A percentile compares a stretch with the other conserved stretches of the same genome.
phyloP scores from a whole-genome alignment of 2,797 vertebrate genomes.

The Gila robusta region DNA sequence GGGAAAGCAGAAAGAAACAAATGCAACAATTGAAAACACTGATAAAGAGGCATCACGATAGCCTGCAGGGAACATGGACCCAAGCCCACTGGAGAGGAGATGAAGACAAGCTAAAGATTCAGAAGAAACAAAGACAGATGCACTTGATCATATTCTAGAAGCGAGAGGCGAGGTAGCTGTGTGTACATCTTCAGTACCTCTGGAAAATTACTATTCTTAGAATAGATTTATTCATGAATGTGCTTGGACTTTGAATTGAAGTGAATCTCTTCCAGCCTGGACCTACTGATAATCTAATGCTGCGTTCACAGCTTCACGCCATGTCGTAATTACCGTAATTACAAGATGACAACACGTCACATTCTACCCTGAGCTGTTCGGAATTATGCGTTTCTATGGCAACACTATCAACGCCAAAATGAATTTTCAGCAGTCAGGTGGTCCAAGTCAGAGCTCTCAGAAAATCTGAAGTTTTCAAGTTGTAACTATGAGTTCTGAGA shows the following conservation, averaged over 20 bases:
- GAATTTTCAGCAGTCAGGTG: neutral
- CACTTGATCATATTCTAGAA: slow-evolving; percentile 36
- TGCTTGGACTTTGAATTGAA: slow-evolving; percentile 42
- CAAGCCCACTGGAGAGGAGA: slow-evolving; percentile 32
- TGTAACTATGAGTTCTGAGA: neutral
- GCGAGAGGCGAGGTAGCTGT: slow-evolving; percentile 3
- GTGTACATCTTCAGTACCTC: slow-evolving; percentile 6
- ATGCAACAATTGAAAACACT: slow-evolving; percentile 51
- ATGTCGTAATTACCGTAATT: neutral
- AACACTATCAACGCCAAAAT: neutral
- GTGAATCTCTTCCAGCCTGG: slow-evolving; percentile 35
- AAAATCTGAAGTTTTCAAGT: neutral
- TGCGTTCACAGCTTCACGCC: neutral
- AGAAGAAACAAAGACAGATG: slow-evolving; percentile 27
- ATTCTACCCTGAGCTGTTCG: neutral
- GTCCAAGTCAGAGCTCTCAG: neutral
- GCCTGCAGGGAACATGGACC: slow-evolving; percentile 44
- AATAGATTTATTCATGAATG: slow-evolving; percentile 40
- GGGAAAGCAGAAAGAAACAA: slow-evolving; percentile 47
- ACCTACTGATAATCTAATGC: slow-evolving; percentile 40
- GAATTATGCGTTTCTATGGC: neutral
- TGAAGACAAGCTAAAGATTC: neutral
- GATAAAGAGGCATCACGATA: slow-evolving; percentile 52
- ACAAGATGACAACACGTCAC: neutral
- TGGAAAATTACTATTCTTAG: slow-evolving; percentile 48